A percentile compares a stretch with the other conserved stretches of the same genome.
Evolutionary conservation across 2,113 vertebrate species (phyloP).

Genomic region (Castor canadensis): DNA sequence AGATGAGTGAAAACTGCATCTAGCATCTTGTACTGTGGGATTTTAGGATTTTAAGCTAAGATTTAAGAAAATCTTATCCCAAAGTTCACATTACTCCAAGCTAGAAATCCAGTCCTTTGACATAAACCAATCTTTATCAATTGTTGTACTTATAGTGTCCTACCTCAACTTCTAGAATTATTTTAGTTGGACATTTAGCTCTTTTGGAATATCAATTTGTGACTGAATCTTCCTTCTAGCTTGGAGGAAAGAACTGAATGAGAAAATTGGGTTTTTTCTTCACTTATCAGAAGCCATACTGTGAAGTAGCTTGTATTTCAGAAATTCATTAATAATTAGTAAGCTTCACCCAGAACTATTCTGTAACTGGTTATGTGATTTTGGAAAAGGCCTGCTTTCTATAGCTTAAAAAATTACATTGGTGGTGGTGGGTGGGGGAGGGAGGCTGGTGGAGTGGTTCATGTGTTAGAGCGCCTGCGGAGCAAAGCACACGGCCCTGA

Average conservation of each 20-base stretch:
- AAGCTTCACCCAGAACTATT: not conserved
- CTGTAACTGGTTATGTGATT: not conserved
- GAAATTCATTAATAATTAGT: conserved; percentile 15
- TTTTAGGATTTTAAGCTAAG: not conserved
- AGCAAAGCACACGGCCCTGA: too few species aligned
- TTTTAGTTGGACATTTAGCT: conserved; percentile 19
- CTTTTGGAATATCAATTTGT: not conserved
- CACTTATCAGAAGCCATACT: not conserved
- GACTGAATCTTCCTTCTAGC: not conserved
- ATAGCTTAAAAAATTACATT: not conserved
- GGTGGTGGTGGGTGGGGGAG: too few species aligned
- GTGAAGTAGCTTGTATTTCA: conserved; percentile 31
- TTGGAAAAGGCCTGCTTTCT: not conserved
- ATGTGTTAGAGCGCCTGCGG: not conserved
- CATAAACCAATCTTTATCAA: not conserved
- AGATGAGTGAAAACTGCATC: not conserved
- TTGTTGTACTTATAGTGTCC: not conserved
- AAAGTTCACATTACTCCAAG: not conserved
- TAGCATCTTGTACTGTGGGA: not conserved
- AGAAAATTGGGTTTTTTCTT: not conserved
- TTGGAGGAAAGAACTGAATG: not conserved
- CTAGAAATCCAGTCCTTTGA: conserved; percentile 21
- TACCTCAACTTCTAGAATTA: not conserved
- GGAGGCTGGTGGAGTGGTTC: not conserved
- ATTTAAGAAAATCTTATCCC: not conserved